Conservation (phyloP, 2,888 invertebrate species). For the Camponotus fellah region DNA sequence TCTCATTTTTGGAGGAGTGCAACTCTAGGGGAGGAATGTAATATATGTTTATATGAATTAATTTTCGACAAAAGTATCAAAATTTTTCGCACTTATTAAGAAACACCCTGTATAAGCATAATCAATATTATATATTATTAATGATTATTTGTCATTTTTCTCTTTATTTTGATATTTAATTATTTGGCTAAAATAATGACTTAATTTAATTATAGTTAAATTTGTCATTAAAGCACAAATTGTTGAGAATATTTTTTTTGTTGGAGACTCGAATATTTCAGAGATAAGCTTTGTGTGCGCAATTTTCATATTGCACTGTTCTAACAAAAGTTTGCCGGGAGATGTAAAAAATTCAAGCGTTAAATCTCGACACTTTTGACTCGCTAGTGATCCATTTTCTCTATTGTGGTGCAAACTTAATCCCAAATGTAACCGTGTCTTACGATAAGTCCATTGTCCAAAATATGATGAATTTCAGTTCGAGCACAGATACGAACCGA, state of each 20-base stretch:
- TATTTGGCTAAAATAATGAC: not conserved
- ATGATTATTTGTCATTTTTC: not conserved
- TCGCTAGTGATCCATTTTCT: constrained; percentile 21
- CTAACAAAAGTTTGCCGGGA: not conserved
- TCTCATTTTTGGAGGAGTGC: too few relatives aligned
- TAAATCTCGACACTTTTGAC: constrained; percentile 12
- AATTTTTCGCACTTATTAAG: too few relatives aligned
- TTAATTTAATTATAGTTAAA: not conserved
- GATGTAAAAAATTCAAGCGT: constrained; percentile 6
- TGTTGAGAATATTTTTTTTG: not conserved
- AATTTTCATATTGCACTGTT: not conserved
- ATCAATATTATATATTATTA: too few relatives aligned
- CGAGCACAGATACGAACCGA: constrained; percentile 31
- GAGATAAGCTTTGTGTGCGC: not conserved
- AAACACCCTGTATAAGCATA: too few relatives aligned
- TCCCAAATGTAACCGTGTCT: constrained; percentile 28
- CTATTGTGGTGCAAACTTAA: constrained; percentile 37
- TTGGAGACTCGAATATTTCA: not conserved
- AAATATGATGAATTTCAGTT: constrained; percentile 43
- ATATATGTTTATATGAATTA: too few relatives aligned
- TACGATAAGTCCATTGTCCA: constrained; percentile 41
- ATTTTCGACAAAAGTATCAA: too few relatives aligned
- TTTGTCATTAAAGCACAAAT: not conserved
- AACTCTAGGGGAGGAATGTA: too few relatives aligned
- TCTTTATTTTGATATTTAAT: not conserved